These are phyloP conservation scores for Aepyceros melampus DNA, from an alignment of 2,113 vertebrate species.

Conservation along the genomic window DNA sequence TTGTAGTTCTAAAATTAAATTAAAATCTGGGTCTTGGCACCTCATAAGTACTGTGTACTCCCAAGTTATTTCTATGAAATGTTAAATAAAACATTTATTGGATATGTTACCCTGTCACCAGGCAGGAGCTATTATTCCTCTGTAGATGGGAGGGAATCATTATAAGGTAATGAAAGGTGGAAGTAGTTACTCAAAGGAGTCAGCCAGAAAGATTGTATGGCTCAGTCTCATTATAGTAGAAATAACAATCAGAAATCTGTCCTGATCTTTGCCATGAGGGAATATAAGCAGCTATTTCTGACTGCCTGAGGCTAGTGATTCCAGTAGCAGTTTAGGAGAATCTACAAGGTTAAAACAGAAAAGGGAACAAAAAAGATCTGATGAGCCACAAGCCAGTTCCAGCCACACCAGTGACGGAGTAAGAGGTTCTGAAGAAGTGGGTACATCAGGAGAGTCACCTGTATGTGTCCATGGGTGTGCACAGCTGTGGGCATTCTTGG, in stretches of 20 bases:
- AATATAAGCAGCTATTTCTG: neutral
- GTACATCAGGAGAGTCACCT: neutral
- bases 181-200: neutral
- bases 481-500: neutral
- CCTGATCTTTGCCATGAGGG: neutral
- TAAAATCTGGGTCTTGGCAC: slow-evolving; percentile 10
- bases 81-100: slow-evolving; percentile 42
- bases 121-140: neutral
- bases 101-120: neutral
- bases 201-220: neutral
- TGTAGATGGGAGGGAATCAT: neutral
- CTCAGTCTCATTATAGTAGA: neutral
- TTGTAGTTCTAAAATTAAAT: slow-evolving; percentile 62
- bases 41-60: neutral
- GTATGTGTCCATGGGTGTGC: neutral
- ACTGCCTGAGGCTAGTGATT: neutral
- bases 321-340: neutral
- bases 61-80: slow-evolving; percentile 29
- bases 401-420: neutral
- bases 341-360: neutral
- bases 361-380: neutral
- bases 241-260: neutral
- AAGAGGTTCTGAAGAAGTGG: neutral
- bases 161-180: neutral
- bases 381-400: neutral